Conservation (phyloP, 2,888 invertebrate species). For the Poecilobothrus nobilitatus region DNA sequence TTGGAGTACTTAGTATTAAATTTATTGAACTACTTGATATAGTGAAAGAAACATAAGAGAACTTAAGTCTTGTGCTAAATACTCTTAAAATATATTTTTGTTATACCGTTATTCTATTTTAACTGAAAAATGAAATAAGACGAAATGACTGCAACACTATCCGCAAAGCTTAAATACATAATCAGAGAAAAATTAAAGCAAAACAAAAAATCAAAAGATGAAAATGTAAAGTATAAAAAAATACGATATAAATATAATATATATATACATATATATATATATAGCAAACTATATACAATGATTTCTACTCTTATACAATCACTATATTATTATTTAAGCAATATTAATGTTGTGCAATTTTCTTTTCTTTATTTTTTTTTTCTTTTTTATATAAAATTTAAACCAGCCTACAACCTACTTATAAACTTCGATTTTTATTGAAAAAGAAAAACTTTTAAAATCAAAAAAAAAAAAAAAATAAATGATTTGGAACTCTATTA, state of each 20-base stretch:
- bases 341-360: neutral
- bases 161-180: neutral
- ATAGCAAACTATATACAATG: neutral
- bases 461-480: too few species aligned
- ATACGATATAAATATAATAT: neutral
- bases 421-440: neutral
- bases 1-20: too few species aligned
- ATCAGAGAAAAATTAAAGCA: neutral
- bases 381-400: too few species aligned
- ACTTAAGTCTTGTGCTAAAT: neutral
- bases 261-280: neutral
- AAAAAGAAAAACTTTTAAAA: too few species aligned
- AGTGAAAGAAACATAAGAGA: neutral
- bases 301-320: neutral
- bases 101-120: neutral
- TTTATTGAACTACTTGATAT: too few species aligned
- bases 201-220: neutral
- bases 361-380: too few species aligned
- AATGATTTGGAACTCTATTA: too few species aligned
- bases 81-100: neutral
- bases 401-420: conserved; percentile 1
- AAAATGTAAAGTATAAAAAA: neutral
- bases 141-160: neutral
- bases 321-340: neutral
- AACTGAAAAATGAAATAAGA: neutral